Percentiles rank a stretch among this genome's conserved stretches.
phyloP scores from a whole-genome alignment of 2,797 vertebrate species.

The Fratercula arctica region DNA sequence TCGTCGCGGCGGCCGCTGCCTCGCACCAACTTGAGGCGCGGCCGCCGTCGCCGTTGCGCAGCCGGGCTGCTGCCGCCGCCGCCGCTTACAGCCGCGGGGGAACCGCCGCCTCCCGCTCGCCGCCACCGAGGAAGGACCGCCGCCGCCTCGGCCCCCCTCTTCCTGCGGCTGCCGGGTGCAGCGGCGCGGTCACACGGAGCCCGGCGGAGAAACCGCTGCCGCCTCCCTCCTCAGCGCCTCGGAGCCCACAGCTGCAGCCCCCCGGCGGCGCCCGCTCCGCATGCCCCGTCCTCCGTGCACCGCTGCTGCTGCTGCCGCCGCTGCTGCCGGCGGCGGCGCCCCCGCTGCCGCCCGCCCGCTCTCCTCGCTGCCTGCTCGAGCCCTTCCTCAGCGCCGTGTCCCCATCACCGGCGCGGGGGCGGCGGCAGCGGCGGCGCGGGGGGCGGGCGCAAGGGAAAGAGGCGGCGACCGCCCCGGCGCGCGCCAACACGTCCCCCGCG shows the following conservation, averaged over 20 bases:
- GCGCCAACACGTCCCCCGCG: not conserved
- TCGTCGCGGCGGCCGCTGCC: constrained; percentile 4
- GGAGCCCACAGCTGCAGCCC: not conserved
- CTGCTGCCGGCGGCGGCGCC: not conserved
- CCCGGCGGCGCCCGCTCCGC: not conserved
- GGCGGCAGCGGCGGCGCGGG: not conserved
- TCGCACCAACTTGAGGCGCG: constrained; percentile 3
- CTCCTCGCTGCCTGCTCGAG: not conserved
- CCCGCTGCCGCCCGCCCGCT: not conserved
- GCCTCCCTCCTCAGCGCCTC: not conserved
- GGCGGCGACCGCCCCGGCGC: not conserved
- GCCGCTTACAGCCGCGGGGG: not conserved
- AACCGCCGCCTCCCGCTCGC: not conserved
- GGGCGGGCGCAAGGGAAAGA: constrained; percentile 30
- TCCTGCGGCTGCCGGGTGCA: constrained; percentile 16
- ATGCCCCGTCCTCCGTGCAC: not conserved
- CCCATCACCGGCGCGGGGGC: constrained; percentile 16
- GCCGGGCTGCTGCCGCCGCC: not conserved
- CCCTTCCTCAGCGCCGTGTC: not conserved
- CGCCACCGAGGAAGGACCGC: not conserved
- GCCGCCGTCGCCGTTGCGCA: not conserved
- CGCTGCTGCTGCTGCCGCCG: too few species aligned
- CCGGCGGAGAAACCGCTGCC: not conserved
- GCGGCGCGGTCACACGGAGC: not conserved
- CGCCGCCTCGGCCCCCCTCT: constrained; percentile 10